Base-by-base conservation (phyloP, 2,888 invertebrate species). In the Pheosia tremula region DNA sequence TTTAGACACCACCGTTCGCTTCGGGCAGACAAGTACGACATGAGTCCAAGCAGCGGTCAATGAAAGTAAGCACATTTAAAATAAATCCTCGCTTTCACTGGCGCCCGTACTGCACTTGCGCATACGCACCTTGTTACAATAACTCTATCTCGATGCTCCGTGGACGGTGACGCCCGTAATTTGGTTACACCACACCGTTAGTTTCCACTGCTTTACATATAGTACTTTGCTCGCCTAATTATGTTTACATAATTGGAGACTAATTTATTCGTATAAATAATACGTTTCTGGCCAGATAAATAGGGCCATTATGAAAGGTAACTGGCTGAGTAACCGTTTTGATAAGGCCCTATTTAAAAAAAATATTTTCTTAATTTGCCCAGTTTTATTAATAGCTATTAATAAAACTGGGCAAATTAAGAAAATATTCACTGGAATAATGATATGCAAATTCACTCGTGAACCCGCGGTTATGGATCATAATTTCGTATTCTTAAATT, bases 111-210 rank as follows among this genome's bases (percentile, higher is more conserved):
- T 39, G 5, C 41, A 55, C 64, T 37, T 59, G 59, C 63, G 56
- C 63, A 59, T 61, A 67, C 61, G 57, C 10, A 60, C 65, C 75
- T 69, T 59, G 63, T 68, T 68, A 75, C 75, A 67, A 77, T 77
- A 75, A 69, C 78, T 77, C 73, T 74, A 77, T 77, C 77, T 70
- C 24, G 4, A 57, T 68, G 74, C 52, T 64, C 74, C 53, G 63
- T 70, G 58, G 41, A 74, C 69, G 56, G 59, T 71, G 65, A 74
- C 74, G 60, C n/a, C 45, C 64, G 47, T 61, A 60, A 71, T 65
- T 69, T 68, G 66, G 70, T 75, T 69, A 67, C 63, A 65, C 41
- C 62, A 43, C 52, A 71, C 78, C 70, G 77, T 77, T 77, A 73
- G 64, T 66, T 66, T 59, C 69, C 41, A 67, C 69, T 64, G 49